Base-by-base conservation (phyloP, 2,113 vertebrate genomes). In the Craseonycteris thonglongyai region DNA sequence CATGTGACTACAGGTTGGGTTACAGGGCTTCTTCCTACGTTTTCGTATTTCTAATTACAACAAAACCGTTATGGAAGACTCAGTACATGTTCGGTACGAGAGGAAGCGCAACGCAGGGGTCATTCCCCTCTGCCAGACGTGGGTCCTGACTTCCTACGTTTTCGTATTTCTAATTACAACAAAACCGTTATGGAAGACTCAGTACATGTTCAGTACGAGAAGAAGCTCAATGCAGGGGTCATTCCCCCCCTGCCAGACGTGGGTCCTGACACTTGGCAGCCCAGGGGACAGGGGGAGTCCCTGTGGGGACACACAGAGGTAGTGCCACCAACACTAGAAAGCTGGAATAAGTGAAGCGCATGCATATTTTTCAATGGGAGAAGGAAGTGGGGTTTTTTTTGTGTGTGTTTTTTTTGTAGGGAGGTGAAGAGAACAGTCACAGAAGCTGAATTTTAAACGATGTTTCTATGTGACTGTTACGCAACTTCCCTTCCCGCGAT, bases 1-100 rank as follows among this genome's bases (percentile, higher is more conserved):
- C 68, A 79, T 54, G 19, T 56, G 19, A 72, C 16, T 58, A 42
- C 74, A 91, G 14, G 35, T 59, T 63, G 61, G 18, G 2, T 22
- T 89, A 11, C 71, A 42, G n/a, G 35, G 15, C 6, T 82, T 82
- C 78, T 35, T 80, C 81, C 56, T 33, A 8, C 59, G 40, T 74
- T 93, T 90, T 51, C 12, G 35, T 92, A 18, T 45, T 93, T 94
- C 87, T n/a, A 90, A n/a, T 47, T 40, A n/a, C 33, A 81, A 42
- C 16, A 79, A 35, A 81, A 54, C 49, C 83, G 13, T 68, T 86
- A 28, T 68, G 66, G 78, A 61, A 40, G 21, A 84, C 3, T 47
- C 15, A 7, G 5, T 89, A 7, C 35, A 5, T 65, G 38, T 40
- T 93, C 56, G 26, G 15, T 45, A 75, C 3, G 13, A 21, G 13